phyloP scores from a whole-genome alignment of 1,140 invertebrate genomes.

The Bombus fervidus region DNA sequence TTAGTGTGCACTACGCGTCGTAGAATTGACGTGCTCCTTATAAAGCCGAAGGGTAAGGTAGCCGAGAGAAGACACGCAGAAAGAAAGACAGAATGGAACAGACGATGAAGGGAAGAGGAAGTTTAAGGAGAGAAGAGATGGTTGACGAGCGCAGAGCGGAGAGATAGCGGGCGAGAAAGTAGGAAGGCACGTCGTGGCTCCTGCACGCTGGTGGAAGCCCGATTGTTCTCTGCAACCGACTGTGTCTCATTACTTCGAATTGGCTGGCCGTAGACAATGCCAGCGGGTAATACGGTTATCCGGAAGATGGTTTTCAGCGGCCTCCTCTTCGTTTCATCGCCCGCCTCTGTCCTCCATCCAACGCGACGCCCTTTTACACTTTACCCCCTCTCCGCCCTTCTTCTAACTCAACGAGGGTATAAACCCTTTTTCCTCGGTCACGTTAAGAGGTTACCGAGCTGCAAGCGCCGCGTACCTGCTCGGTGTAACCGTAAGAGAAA shows the following conservation, averaged over 20 bases:
- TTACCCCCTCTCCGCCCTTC: neutral
- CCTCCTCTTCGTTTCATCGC: constrained; percentile 58
- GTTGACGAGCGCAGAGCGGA: constrained; percentile 51
- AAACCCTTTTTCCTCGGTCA: constrained; percentile 54
- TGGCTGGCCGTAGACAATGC: constrained; percentile 79
- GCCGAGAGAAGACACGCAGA: constrained; percentile 20
- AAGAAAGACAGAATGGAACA: neutral
- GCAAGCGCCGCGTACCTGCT: neutral
- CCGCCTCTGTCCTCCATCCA: constrained; percentile 2
- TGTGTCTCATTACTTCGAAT: constrained; percentile 81
- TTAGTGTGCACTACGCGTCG: constrained; percentile 61
- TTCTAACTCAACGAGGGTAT: neutral
- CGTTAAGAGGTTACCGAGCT: constrained; percentile 39
- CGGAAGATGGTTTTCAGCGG: constrained; percentile 69
- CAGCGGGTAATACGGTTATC: constrained; percentile 78
- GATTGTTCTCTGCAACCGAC: constrained; percentile 79
- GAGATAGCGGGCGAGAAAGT: constrained; percentile 57
- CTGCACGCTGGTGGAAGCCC: constrained; percentile 64
- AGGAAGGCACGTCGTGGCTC: constrained; percentile 67
- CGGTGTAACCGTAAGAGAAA: constrained; percentile 8
- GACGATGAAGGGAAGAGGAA: neutral
- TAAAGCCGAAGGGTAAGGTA: constrained; percentile 59
- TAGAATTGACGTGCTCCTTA: constrained; percentile 74
- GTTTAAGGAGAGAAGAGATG: constrained; percentile 23
- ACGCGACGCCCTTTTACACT: constrained; percentile 57